Base-by-base conservation (phyloP, 2,797 vertebrate species). In the Sebastes melanostomus region DNA sequence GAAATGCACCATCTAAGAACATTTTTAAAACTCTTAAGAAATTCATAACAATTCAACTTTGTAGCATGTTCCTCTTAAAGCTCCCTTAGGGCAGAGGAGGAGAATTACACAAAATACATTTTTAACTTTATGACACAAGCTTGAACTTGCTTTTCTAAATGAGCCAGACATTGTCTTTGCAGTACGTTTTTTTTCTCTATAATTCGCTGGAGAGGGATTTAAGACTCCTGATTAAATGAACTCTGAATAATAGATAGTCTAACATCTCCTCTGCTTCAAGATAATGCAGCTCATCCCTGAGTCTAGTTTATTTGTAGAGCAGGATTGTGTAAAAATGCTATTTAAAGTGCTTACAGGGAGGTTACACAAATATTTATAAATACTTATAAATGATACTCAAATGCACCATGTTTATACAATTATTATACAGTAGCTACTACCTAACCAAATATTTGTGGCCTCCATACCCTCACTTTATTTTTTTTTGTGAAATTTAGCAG, bases 151-250 rank as follows among this genome's bases (percentile, higher is more conserved):
- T 50, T 32, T 60, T 24, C 29, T 13, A 58, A 69, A 71, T 69
- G 50, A 66, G 32, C 13, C 72, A 75, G 69, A 72, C 38, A n/a
- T 10, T 46, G 42, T 38, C 29, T 69, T 36, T 58, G 58, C 61
- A 65, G 14, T 67, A 38, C 4, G 11, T 72, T 75, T 72, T 72
- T 75, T 73, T 67, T 27, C 20, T n/a, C 20, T 59, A 18, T 65
- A 29, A 66, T 46, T 60, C 36, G 46, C 30, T 25, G 24, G 1
- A 59, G 66, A 75, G 22, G 32, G 50, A 83, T 72, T 72, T 42
- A 66, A 71, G 34, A 59, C 58, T 66, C 52, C 30, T 63, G 61
- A 61, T 79, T 68, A 78, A 80, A 73, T 62, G 54, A 66, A 79
- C 75, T 70, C 67, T 63, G 38, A 85, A 79, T 72, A 73, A 61